Conservation (phyloP, 30 jellyfish, hydroid and myxozoan genomes). For the Aurelia aurita region DNA sequence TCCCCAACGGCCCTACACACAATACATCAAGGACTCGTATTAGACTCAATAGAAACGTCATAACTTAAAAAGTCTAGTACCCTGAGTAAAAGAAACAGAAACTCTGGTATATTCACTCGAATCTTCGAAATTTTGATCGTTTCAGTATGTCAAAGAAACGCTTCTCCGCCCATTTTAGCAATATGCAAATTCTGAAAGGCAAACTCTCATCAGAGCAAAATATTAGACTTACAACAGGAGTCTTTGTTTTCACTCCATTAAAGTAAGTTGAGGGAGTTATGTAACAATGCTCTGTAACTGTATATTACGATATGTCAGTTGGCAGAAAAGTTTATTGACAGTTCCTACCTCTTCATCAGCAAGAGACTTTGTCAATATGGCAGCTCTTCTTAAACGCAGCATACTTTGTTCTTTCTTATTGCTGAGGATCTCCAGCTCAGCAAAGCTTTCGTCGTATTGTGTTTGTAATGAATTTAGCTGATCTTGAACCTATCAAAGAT, state of each 20-base stretch:
- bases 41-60: too few species aligned
- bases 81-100: too few species aligned
- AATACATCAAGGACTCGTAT: neutral
- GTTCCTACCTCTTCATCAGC: constrained; percentile 82
- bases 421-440: constrained; percentile 65
- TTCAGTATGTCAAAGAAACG: too few species aligned
- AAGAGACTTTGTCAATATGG: constrained; percentile 77
- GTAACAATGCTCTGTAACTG: neutral
- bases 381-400: constrained; percentile 80
- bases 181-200: too few species aligned
- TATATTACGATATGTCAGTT: neutral
- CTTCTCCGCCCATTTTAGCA: too few species aligned
- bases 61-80: too few species aligned
- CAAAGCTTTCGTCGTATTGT: constrained; percentile 64
- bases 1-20: constrained; percentile 80
- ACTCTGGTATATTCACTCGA: too few species aligned
- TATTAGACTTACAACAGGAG: too few species aligned
- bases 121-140: too few species aligned
- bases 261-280: too few species aligned
- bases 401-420: constrained; percentile 77
- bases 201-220: too few species aligned
- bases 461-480: constrained; percentile 70
- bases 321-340: neutral
- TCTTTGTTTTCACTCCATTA: too few species aligned
- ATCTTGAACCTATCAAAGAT: constrained; percentile 67